These are phyloP conservation scores for Pollimyrus isidori DNA, from an alignment of 2,113 vertebrate species.

Conservation along the genomic window DNA sequence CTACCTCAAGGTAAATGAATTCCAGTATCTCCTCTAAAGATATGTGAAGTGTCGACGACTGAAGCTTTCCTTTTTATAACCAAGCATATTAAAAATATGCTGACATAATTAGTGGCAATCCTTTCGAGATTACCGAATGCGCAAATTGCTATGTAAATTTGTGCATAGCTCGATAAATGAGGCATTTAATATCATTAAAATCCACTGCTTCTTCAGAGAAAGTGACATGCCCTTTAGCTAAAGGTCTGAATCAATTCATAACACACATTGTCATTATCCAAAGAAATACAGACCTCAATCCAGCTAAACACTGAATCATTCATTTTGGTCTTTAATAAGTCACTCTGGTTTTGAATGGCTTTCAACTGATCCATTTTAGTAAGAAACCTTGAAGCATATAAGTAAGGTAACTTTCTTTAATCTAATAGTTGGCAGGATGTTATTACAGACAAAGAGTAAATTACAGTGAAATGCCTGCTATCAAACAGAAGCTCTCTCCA, in stretches of 20 bases:
- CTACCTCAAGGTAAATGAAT: not conserved
- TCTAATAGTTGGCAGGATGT: not conserved
- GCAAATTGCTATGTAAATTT: not conserved
- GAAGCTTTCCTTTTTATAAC: not conserved
- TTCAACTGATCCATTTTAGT: not conserved
- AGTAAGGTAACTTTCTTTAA: not conserved
- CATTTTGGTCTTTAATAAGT: not conserved
- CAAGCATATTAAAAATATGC: not conserved
- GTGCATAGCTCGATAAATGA: not conserved
- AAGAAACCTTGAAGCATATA: not conserved
- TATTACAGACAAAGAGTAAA: not conserved
- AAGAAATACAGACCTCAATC: not conserved
- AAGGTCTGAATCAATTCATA: slow-evolving; percentile 6
- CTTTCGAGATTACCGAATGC: not conserved
- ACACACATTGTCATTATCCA: not conserved
- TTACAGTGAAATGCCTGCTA: not conserved
- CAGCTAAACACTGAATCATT: not conserved
- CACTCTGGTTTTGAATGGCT: not conserved
- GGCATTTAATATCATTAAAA: not conserved
- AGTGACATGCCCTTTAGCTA: not conserved
- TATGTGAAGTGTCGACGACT: not conserved
- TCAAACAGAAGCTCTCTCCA: not conserved
- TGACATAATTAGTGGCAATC: not conserved
- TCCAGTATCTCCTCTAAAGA: not conserved
- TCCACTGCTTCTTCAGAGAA: not conserved